Evolutionary conservation across 2,113 vertebrate species (phyloP).

Genomic region (Brachypodius melanocephalos): DNA sequence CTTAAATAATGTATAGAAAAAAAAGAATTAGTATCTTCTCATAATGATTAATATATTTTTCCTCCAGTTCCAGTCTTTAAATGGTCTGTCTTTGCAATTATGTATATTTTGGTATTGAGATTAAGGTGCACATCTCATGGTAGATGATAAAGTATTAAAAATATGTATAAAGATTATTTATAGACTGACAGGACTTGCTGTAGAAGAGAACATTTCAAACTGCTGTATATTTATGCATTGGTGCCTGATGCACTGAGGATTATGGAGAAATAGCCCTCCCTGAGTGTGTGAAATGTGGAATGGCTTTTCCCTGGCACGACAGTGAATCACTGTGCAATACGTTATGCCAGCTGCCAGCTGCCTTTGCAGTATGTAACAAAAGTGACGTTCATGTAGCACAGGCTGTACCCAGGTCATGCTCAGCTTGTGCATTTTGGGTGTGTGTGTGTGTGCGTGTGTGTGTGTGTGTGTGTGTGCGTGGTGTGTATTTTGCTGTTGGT

Average conservation of each 20-base stretch:
- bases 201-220: neutral
- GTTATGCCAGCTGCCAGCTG: neutral
- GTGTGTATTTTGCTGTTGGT: neutral
- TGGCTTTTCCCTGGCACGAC: neutral
- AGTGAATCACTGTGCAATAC: neutral
- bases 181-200: neutral
- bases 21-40: neutral
- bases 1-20: neutral
- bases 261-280: neutral
- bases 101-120: neutral
- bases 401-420: neutral
- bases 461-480: neutral
- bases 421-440: neutral
- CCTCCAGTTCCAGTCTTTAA: neutral
- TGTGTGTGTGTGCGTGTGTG: neutral
- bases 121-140: neutral
- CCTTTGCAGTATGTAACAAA: neutral
- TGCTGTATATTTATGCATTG: neutral
- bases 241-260: neutral
- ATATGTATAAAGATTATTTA: neutral
- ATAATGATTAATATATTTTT: slow-evolving; percentile 19
- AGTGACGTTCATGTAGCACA: neutral
- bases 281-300: neutral
- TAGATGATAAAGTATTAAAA: slow-evolving; percentile 14
- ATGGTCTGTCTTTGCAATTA: neutral